These are phyloP conservation scores for Argynnis bischoffii DNA, from an alignment of 2,888 invertebrate species.

Conservation along the genomic window DNA sequence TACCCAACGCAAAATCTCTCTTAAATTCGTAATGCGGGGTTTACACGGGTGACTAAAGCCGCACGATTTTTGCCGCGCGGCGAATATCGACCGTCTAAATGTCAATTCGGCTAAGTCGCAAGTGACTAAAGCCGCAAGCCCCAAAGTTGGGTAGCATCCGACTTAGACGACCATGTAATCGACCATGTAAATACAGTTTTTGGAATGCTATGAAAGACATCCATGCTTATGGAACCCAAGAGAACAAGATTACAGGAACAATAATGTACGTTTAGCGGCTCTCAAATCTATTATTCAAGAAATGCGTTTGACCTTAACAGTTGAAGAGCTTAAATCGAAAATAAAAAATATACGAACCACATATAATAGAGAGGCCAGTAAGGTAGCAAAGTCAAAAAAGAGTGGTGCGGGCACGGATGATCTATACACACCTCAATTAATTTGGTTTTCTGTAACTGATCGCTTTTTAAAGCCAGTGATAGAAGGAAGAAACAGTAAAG, in stretches of 20 bases:
- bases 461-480: conserved; percentile 50
- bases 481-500: conserved; percentile 47
- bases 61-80: conserved; percentile 42
- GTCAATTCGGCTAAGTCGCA: conserved; percentile 49
- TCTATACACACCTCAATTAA: conserved; percentile 48
- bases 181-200: conserved; percentile 47
- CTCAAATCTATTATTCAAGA: conserved; percentile 36
- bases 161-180: too few relatives aligned
- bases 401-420: conserved; percentile 47
- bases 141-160: conserved; percentile 53
- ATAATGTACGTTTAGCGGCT: conserved; percentile 45
- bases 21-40: conserved; percentile 18
- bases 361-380: conserved; percentile 48
- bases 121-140: conserved; percentile 44
- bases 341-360: conserved; percentile 49
- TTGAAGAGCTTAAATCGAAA: conserved; percentile 46
- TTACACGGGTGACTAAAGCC: conserved; percentile 45
- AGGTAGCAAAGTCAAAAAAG: conserved; percentile 49
- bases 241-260: conserved; percentile 46
- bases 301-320: conserved; percentile 46
- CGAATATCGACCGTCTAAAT: conserved; percentile 48
- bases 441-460: conserved; percentile 51
- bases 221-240: conserved; percentile 44
- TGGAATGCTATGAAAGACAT: conserved; percentile 42
- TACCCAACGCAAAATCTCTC: too few relatives aligned